Evolutionary conservation across 2,113 vertebrate genomes (phyloP).

Genomic region (Trichomycterus rosablanca): DNA sequence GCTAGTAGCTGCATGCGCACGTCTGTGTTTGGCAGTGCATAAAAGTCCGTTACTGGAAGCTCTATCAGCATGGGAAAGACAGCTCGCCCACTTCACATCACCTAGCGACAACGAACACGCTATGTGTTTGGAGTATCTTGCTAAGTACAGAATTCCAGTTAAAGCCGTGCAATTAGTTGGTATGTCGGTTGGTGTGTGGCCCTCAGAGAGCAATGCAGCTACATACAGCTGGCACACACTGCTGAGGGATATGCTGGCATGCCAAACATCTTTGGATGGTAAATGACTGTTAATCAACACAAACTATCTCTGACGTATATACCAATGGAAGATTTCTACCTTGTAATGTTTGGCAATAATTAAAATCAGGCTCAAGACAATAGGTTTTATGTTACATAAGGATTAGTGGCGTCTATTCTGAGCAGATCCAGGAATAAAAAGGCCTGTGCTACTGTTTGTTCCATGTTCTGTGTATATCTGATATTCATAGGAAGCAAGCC

Average conservation of each 20-base stretch:
- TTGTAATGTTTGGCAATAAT: conserved; percentile 16
- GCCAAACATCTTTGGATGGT: conserved; percentile 26
- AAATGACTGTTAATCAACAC: background rate
- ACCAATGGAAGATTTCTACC: background rate
- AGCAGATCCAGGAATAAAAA: conserved; percentile 19
- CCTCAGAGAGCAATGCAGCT: background rate
- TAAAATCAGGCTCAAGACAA: conserved; percentile 24
- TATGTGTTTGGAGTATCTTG: background rate
- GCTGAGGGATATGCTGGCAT: conserved; percentile 7
- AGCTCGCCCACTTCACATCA: conserved; percentile 12
- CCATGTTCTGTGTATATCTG: conserved; percentile 5
- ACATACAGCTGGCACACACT: background rate
- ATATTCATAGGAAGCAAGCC: conserved; percentile 3
- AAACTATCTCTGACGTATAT: background rate
- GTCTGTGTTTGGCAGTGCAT: conserved; percentile 21
- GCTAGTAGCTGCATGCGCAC: conserved; percentile 8
- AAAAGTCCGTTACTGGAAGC: conserved; percentile 14
- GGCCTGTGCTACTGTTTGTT: conserved; percentile 23
- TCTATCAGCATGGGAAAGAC: conserved; percentile 28
- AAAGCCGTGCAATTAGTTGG: conserved; percentile 19
- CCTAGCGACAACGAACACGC: conserved; percentile 37
- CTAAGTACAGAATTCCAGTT: conserved; percentile 27
- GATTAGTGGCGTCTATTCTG: conserved; percentile 22
- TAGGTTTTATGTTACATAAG: conserved; percentile 30
- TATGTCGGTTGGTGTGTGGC: background rate